phyloP scores from a whole-genome alignment of 2,113 vertebrate genomes.

The Corythoichthys intestinalis region DNA sequence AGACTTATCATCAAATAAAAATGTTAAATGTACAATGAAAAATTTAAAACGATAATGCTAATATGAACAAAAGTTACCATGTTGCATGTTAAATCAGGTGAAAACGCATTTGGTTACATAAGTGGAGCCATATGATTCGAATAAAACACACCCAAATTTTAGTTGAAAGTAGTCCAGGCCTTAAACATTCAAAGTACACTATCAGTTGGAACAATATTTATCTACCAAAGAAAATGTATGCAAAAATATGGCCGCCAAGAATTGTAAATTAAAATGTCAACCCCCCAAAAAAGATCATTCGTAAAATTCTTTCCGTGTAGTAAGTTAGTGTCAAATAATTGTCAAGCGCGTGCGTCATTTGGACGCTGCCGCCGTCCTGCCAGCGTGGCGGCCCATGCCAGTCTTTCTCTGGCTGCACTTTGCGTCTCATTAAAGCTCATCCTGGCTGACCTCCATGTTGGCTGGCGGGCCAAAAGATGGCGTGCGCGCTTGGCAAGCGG shows the following conservation, averaged over 20 bases:
- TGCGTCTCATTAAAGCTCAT: constrained; percentile 54
- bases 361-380: neutral
- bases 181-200: too few species aligned
- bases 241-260: neutral
- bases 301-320: neutral
- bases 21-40: too few species aligned
- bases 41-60: too few species aligned
- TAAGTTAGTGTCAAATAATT: neutral
- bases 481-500: constrained; percentile 28
- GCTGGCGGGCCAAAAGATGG: constrained; percentile 40
- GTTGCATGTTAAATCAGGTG: too few species aligned
- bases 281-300: neutral
- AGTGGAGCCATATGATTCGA: too few species aligned
- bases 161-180: too few species aligned
- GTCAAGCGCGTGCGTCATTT: neutral
- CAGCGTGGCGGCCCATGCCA: neutral
- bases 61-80: too few species aligned
- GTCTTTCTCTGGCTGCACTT: constrained; percentile 19
- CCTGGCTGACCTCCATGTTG: constrained; percentile 64
- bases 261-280: neutral
- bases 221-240: too few species aligned
- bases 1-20: too few species aligned
- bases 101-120: too few species aligned
- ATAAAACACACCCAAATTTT: too few species aligned
- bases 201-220: too few species aligned